Percentiles rank a stretch among this genome's conserved stretches.
phyloP scores from a whole-genome alignment of 2,113 vertebrate genomes.

The Elanoides forficatus region DNA sequence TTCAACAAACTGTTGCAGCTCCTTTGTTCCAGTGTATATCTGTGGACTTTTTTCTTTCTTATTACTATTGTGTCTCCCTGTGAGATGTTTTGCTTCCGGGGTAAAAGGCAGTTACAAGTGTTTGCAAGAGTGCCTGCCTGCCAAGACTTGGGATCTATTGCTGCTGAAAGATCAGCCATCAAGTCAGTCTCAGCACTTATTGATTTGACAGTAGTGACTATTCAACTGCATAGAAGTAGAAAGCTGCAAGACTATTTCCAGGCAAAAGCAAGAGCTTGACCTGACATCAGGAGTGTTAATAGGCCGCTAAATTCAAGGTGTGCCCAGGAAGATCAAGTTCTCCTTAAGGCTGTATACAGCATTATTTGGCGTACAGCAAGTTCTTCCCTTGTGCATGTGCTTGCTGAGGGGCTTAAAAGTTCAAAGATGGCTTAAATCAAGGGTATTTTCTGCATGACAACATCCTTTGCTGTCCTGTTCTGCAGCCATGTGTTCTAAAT shows the following conservation, averaged over 20 bases:
- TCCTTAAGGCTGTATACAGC: background rate
- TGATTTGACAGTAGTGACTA: background rate
- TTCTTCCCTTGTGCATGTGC: background rate
- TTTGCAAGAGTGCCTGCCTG: background rate
- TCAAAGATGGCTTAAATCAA: background rate
- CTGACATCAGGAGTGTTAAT: background rate
- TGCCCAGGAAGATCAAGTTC: background rate
- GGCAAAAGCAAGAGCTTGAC: background rate
- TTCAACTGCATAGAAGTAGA: background rate
- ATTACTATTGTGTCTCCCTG: background rate
- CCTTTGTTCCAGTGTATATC: background rate
- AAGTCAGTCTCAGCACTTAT: background rate
- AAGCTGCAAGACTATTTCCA: background rate
- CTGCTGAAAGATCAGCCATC: background rate
- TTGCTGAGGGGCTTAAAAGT: background rate
- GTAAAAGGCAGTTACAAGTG: background rate
- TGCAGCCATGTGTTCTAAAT: background rate
- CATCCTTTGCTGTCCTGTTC: background rate
- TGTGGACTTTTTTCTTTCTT: background rate
- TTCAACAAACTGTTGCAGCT: background rate
- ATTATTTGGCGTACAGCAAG: background rate
- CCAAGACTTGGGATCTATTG: background rate
- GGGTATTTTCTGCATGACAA: background rate
- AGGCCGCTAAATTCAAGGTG: background rate
- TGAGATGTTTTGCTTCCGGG: background rate